A percentile compares a stretch with the other conserved stretches of the same genome.
phyloP scores from a whole-genome alignment of 2,888 invertebrate genomes.

The Hipparchia sbordonii region DNA sequence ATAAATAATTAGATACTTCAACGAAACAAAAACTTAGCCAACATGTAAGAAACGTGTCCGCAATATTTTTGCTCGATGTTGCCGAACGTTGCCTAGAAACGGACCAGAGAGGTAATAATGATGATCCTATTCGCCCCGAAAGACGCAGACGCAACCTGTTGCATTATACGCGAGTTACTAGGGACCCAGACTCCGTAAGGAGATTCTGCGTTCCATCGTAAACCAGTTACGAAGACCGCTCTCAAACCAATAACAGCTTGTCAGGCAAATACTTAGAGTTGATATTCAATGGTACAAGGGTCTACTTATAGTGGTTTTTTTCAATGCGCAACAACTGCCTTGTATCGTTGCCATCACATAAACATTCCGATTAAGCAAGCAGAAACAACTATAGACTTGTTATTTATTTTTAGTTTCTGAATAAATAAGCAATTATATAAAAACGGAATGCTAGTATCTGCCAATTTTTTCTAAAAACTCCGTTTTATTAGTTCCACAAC shows the following conservation, averaged over 20 bases:
- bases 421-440: conserved; percentile 15
- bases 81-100: background rate
- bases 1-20: too few relatives aligned
- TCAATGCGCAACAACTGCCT: conserved; percentile 10
- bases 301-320: background rate
- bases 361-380: conserved; percentile 7
- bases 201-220: conserved; percentile 37
- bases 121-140: conserved; percentile 40
- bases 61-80: background rate
- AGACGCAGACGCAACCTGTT: conserved; percentile 65
- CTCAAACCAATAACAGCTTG: background rate
- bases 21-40: too few relatives aligned
- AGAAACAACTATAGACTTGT: conserved; percentile 4
- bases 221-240: conserved; percentile 2
- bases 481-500: background rate
- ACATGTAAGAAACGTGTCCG: too few relatives aligned
- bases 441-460: conserved; percentile 2
- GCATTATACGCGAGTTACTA: conserved; percentile 75
- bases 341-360: conserved; percentile 13
- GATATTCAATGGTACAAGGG: background rate
- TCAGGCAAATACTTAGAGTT: background rate
- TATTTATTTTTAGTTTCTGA: conserved; percentile 18
- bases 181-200: conserved; percentile 56
- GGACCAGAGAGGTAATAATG: background rate
- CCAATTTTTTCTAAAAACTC: background rate